Evolutionary conservation across 2,888 invertebrate species (phyloP).

Genomic region (Sylvicola cinctus): DNA sequence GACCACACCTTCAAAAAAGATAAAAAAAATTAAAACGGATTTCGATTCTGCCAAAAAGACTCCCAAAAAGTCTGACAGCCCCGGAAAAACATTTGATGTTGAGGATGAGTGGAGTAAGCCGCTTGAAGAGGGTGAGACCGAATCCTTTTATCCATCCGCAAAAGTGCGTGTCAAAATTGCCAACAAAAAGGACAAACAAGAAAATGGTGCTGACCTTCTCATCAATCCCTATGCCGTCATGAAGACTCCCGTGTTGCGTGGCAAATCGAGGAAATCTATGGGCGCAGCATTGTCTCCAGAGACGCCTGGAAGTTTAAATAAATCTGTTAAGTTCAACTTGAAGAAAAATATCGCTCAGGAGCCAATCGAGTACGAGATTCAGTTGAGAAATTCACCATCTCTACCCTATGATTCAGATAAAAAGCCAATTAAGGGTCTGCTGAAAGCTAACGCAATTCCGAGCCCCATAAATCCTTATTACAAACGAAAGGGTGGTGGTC

Average conservation of each 20-base stretch:
- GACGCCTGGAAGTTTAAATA: conserved; percentile 15
- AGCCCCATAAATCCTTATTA: conserved; percentile 64
- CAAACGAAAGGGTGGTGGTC: conserved; percentile 28
- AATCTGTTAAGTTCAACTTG: conserved; percentile 52
- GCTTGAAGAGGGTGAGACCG: conserved; percentile 24
- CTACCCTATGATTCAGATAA: conserved; percentile 54
- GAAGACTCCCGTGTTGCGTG: conserved; percentile 7
- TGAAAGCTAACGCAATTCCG: conserved; percentile 43
- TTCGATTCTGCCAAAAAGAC: too few relatives aligned
- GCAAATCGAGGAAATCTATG: conserved; percentile 1
- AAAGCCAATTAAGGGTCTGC: conserved; percentile 46
- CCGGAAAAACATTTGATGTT: conserved; percentile 1
- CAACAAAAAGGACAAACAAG: conserved; percentile 12
- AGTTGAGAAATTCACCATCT: conserved; percentile 46
- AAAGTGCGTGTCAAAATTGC: conserved; percentile 17
- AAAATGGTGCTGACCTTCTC: conserved; percentile 8
- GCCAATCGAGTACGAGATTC: conserved; percentile 48
- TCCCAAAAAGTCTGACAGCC: neutral
- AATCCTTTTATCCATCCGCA: conserved; percentile 18
- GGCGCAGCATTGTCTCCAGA: conserved; percentile 3
- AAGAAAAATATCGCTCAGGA: conserved; percentile 51
- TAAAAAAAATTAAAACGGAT: too few relatives aligned
- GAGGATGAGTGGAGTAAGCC: conserved; percentile 24
- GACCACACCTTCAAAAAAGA: too few relatives aligned
- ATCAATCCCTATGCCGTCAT: conserved; percentile 12